phyloP scores from a whole-genome alignment of 2,888 invertebrate genomes.

The Drosophila bunnanda region DNA sequence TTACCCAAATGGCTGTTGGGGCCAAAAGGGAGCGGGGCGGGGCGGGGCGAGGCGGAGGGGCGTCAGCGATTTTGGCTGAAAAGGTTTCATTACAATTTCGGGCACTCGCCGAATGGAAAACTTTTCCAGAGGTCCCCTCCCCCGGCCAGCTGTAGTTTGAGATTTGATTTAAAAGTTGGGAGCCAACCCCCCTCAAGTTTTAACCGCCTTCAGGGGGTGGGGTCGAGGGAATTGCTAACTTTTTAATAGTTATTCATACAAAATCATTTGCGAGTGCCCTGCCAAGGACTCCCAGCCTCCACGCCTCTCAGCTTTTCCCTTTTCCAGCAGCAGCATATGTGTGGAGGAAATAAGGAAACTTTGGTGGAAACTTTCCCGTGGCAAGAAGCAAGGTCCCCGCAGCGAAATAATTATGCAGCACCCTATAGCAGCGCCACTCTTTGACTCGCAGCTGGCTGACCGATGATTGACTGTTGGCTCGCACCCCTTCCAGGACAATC shows the following conservation, averaged over 20 bases:
- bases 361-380: constrained; percentile 1
- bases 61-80: constrained; percentile 41
- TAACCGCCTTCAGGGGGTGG: constrained; percentile 10
- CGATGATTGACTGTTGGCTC: constrained; percentile 9
- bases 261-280: constrained; percentile 71
- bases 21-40: neutral
- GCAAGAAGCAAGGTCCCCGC: neutral
- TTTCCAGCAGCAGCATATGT: neutral
- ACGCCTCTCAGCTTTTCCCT: neutral
- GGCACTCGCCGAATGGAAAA: constrained; percentile 46
- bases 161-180: constrained; percentile 51
- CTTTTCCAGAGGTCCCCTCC: constrained; percentile 42
- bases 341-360: constrained; percentile 26
- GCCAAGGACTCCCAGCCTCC: neutral
- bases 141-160: constrained; percentile 25
- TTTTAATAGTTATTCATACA: constrained; percentile 74
- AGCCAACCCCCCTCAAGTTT: constrained; percentile 6
- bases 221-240: constrained; percentile 56
- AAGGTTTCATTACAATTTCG: constrained; percentile 55
- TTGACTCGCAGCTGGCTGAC: constrained; percentile 21
- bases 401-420: constrained; percentile 24
- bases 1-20: constrained; percentile 72
- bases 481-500: too few species aligned
- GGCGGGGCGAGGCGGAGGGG: neutral
- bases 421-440: neutral